Evolutionary conservation across 1,140 invertebrate genomes (phyloP), one percentile per base, ranked within the genome.

Genomic region (Hesperophylax magnus): DNA sequence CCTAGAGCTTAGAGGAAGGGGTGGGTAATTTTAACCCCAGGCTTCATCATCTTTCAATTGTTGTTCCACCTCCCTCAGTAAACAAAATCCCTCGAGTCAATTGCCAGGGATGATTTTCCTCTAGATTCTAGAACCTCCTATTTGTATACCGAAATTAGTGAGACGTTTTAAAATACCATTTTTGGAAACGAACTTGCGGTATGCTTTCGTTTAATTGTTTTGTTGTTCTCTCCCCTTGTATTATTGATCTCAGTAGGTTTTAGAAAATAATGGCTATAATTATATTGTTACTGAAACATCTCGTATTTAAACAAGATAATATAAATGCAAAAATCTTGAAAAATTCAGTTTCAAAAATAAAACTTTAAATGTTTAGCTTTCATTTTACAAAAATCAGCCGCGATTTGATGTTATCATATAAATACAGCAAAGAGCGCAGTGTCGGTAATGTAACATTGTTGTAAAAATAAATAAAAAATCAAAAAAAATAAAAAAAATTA

Each of bases 61-160:
- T 76, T 76, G 74, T 61, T 61, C 3, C 27, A n/a, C 74, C 74
- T 47, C 54, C 31, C 56, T 39, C 22, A 34, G 74, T 76, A 76
- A 76, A 76, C 74, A 76, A 61, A 76, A 76, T 76, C 54, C n/a
- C 27, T 31, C 17, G 58, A 76, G 74, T 76, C 74, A 76, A 76
- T 76, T 76, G 54, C 74, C 54, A 34, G 54, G 56, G 31, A 76
- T 60, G 74, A 76, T 76, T 76, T 61, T 39, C 27, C 24, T 75
- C 56, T 31, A 31, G 17, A 18, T 18, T 74, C 20, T 24, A 34
- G n/a, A 14, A 76, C 17, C 54, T 61, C 56, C 31, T 76, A 27
- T 76, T 76, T 76, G 58, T 52, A 60, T 61, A 39, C 54, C 58
- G 27, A 58, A 76, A 76, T 76, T 76, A 76, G 54, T 76, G 74